Base-by-base conservation (phyloP, 2,797 vertebrate genomes). In the Silurus aristotelis region DNA sequence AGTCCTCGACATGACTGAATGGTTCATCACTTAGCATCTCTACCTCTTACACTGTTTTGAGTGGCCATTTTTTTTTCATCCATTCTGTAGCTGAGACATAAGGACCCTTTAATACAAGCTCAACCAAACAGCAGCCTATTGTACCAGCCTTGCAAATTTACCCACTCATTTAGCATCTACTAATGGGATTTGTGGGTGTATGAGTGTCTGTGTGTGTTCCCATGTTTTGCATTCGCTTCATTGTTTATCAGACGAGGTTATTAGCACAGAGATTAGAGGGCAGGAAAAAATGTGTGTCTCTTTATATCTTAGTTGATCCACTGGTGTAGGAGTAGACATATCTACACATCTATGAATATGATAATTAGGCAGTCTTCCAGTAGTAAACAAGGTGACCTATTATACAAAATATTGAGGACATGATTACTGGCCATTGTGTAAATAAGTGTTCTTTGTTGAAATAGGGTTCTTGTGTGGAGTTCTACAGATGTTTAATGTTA, bases 191-290 rank as follows among this genome's bases (percentile, higher is more conserved):
- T 79, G 67, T 20, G 56, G n/a, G n/a, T 76, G 63, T 68, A 25
- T n/a, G 60, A 82, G 48, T 85, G n/a, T 20, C 6, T 78, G 64
- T 84, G 71, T 78, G 66, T 63, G 83, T 82, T 19, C 68, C 17
- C 19, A 20, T 63, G 77, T 79, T 79, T 27, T 78, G 71, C 31
- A 48, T 72, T 83, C 80, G 46, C 66, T 70, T 75, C n/a, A 76
- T 77, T 87, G 75, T 85, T 85, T 82, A 85, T 83, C 58, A 83
- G 84, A 83, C 48, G 27, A 85, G 46, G 14, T 61, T 83, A 83
- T 87, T 79, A 79, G 58, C 58, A 46, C 58, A 63, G 20, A 63
- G 20, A 46, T 46, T 63, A 63, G 31, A 79, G 58, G 20, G 55
- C 27, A 61, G 27, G 38, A 43, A 77, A 58, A 8, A 10, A 14